Evolutionary conservation across 2,113 vertebrate genomes (phyloP), one percentile per base, ranked within the genome.

Genomic region (Entomyzon cyanotis): DNA sequence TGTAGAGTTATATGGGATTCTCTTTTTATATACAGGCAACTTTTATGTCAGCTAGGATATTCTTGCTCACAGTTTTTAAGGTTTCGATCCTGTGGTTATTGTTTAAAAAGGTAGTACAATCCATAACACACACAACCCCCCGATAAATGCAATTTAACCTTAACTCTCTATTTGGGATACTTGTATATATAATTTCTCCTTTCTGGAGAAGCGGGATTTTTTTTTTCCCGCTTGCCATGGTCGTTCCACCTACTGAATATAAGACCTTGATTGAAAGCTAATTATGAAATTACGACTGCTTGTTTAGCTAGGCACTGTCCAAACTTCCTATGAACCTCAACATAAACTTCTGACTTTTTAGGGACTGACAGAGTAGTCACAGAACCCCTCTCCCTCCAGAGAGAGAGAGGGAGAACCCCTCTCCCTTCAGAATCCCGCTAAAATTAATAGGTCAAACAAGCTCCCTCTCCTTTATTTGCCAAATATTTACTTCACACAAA

Each of bases 31-130:
- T 71, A 70, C 7, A 87, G 64, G 69, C 64, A 86, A 75, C 49
- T 92, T 92, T 92, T 80, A 93, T 84, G 52, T 82, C 49, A 71
- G 67, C 64, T 79, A 49, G 28, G 50, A 68, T 89, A 74, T 55
- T 69, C 75, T 89, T 94, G 65, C 75, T 95, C 59, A 35, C 91
- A 69, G 84, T 55, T 87, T 94, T 96, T 90, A 90, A 82, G 42
- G 68, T 39, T 89, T 93, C 41, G 3, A 42, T 90, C 22, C 20
- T 85, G 68, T 50, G 67, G 56, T 86, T 83, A 55, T 86, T 49
- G 56, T 47, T 73, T 46, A 3, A 50, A 69, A 67, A 69, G 81
- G 27, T 22, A 28, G n/a, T 65, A 47, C 63, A 74, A 81, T 69
- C 31, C 23, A 30, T 42, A n/a, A 69, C 24, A 73, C 33, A 37